Evolutionary conservation across 1,140 invertebrate species (phyloP).

Genomic region (Bombyx mandarina): DNA sequence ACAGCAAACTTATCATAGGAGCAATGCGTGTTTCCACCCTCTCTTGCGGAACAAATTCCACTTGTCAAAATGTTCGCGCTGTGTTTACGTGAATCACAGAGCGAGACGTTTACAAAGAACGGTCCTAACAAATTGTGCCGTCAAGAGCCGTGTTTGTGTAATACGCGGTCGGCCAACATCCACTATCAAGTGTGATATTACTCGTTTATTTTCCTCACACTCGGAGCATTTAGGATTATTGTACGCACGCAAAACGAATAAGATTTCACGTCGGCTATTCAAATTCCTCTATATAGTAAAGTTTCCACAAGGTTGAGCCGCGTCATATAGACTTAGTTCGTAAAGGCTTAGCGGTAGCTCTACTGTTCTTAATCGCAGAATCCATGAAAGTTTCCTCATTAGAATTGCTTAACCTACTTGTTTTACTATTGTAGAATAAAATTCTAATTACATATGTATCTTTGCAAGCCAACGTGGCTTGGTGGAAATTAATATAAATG

Average conservation of each 20-base stretch:
- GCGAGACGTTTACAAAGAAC: conserved; percentile 56
- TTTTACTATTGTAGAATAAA: conserved; percentile 16
- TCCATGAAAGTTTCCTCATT: conserved; percentile 23
- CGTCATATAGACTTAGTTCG: not conserved
- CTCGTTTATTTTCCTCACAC: conserved; percentile 22
- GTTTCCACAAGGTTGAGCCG: no score
- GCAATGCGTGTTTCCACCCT: conserved; percentile 34
- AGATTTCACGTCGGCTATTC: not conserved
- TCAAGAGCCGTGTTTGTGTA: conserved; percentile 43
- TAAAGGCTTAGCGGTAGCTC: not conserved
- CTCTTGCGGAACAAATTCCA: conserved; percentile 54
- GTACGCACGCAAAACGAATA: no score
- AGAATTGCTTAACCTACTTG: conserved; percentile 22
- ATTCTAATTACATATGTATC: no score
- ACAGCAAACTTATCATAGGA: conserved; percentile 23
- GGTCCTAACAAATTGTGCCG: conserved; percentile 53
- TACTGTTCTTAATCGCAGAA: conserved; percentile 19
- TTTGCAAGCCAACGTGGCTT: no score
- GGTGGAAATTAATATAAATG: no score
- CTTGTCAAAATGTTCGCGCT: conserved; percentile 59
- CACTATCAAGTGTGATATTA: conserved; percentile 35
- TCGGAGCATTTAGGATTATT: conserved; percentile 2
- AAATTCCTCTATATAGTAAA: not conserved
- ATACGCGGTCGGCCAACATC: conserved; percentile 26
- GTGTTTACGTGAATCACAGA: conserved; percentile 52